Conservation (phyloP, 2,113 vertebrate species). For the Chaetorhynchus papuensis region DNA sequence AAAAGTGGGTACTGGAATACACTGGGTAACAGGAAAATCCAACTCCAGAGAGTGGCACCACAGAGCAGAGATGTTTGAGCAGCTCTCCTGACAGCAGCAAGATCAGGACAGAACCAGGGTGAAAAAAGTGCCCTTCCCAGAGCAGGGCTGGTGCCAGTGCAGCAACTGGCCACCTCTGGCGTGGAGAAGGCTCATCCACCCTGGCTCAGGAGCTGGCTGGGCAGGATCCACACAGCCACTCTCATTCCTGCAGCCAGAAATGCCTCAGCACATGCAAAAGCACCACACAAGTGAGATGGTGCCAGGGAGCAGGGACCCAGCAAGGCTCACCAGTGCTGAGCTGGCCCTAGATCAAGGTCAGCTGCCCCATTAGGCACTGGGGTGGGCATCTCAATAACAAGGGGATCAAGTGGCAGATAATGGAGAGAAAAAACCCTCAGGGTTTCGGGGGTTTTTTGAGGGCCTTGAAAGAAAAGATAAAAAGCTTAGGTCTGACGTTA, state of each 20-base stretch:
- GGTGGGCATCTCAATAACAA: background rate
- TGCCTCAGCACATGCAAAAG: background rate
- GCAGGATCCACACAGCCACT: accelerated
- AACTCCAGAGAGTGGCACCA: accelerated
- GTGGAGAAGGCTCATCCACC: background rate
- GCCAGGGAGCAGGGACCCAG: background rate
- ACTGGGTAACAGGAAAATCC: background rate
- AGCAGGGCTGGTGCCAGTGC: background rate
- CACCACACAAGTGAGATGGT: accelerated
- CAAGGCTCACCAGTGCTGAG: background rate
- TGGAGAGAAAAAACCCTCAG: background rate
- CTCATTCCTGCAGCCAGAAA: background rate
- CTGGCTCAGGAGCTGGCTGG: background rate
- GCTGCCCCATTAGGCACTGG: background rate
- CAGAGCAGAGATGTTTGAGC: background rate
- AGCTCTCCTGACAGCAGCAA: background rate
- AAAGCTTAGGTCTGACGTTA: background rate
- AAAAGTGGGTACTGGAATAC: accelerated
- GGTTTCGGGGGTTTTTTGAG: background rate
- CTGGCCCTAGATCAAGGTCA: background rate
- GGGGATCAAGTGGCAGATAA: background rate
- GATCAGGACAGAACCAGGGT: background rate
- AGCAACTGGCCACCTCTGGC: accelerated
- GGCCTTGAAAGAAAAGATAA: background rate
- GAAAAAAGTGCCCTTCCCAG: background rate